Conservation (phyloP, 2,113 vertebrate genomes). For the Hypanus sabinus region DNA sequence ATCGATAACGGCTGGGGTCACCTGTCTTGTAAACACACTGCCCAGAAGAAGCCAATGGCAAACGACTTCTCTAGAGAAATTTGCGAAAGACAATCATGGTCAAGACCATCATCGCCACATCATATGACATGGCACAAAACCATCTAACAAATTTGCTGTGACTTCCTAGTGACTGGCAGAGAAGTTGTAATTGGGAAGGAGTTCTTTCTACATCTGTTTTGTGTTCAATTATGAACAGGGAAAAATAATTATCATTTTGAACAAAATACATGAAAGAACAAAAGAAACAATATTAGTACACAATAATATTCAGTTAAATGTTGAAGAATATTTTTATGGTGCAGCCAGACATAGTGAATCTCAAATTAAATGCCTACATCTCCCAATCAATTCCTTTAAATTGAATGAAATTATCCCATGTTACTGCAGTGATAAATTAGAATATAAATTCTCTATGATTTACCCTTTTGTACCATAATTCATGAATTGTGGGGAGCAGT, state of each 20-base stretch:
- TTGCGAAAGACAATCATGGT: too few species aligned
- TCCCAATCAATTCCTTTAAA: background rate
- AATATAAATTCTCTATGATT: background rate
- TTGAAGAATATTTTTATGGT: background rate
- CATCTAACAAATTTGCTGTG: background rate
- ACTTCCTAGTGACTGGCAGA: background rate
- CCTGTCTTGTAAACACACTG: too few species aligned
- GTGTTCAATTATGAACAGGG: background rate
- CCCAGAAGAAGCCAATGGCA: too few species aligned
- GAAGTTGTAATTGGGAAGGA: background rate
- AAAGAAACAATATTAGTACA: background rate
- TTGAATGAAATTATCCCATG: background rate
- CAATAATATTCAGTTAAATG: background rate
- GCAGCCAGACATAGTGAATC: background rate
- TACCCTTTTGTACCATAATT: background rate
- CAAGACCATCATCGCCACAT: too few species aligned
- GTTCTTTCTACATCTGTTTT: background rate
- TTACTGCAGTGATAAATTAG: background rate
- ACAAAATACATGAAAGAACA: background rate
- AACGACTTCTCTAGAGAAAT: too few species aligned
- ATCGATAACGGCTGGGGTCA: too few species aligned
- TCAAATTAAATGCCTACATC: background rate
- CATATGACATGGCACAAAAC: too few species aligned
- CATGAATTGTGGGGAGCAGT: background rate
- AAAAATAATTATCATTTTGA: background rate